A percentile compares a stretch with the other conserved stretches of the same genome.
These are phyloP conservation scores for Melanostigma gelatinosum DNA, from an alignment of 2,113 vertebrate genomes.

Conservation along the genomic window DNA sequence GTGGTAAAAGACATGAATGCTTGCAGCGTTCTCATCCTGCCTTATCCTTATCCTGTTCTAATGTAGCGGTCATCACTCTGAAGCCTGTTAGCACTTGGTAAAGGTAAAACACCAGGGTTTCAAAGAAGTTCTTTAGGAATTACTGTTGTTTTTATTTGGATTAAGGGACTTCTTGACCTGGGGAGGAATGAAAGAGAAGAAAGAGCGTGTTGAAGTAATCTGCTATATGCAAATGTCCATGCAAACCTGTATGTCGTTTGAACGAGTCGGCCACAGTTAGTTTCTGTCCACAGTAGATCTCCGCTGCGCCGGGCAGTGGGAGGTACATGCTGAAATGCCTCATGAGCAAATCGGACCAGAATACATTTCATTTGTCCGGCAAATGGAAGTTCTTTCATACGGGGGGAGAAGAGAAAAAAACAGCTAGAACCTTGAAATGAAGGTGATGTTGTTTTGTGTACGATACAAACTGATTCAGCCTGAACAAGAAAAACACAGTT, in stretches of 20 bases:
- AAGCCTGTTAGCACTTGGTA: slow-evolving; percentile 4
- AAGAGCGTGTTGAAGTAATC: not conserved
- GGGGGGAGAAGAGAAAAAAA: not conserved
- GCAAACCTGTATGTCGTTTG: not conserved
- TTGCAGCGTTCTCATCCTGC: not conserved
- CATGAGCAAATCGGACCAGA: not conserved
- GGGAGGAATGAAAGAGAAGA: slow-evolving; percentile 1
- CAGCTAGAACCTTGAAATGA: slow-evolving; percentile 21
- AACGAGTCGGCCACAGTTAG: not conserved
- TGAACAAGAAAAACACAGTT: slow-evolving; percentile 40
- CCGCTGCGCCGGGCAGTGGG: not conserved
- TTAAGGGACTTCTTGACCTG: slow-evolving; percentile 1
- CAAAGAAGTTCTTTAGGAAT: not conserved
- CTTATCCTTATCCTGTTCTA: too few relatives aligned
- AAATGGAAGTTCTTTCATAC: not conserved
- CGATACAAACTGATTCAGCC: slow-evolving; percentile 20
- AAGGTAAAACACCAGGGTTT: not conserved
- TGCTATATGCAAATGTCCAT: not conserved
- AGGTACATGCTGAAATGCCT: not conserved
- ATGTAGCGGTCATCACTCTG: not conserved
- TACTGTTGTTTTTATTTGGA: not conserved
- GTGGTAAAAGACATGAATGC: slow-evolving; percentile 14
- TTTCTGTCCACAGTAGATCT: not conserved
- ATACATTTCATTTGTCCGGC: slow-evolving; percentile 1
- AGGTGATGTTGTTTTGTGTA: slow-evolving; percentile 9